Conservation (phyloP, 2,888 invertebrate genomes). For the Lasioglossum malachurum region DNA sequence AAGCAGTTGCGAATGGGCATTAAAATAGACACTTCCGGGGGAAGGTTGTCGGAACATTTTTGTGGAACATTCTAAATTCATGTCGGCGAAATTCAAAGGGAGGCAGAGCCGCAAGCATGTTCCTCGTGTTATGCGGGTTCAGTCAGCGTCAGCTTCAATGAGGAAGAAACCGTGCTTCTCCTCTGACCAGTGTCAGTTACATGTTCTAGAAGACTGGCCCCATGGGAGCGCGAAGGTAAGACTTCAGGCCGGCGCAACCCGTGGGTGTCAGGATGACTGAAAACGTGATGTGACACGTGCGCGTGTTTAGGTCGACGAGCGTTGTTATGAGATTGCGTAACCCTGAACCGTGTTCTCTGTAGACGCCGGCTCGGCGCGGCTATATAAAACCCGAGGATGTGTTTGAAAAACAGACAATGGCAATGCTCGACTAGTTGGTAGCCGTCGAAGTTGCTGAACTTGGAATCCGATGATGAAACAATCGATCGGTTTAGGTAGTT, state of each 20-base stretch:
- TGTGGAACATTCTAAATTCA: slow-evolving; percentile 22
- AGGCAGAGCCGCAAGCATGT: slow-evolving; percentile 62
- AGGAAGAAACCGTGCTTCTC: slow-evolving; percentile 74
- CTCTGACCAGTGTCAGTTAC: slow-evolving; percentile 81
- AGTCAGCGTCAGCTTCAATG: slow-evolving; percentile 82
- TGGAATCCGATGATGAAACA: background rate
- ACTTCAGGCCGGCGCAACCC: slow-evolving; percentile 60
- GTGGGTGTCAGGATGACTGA: slow-evolving; percentile 59
- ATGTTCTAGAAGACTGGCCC: slow-evolving; percentile 80
- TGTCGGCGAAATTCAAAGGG: slow-evolving; percentile 50
- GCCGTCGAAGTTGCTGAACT: background rate
- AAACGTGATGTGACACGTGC: slow-evolving; percentile 69
- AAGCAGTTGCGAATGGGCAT: background rate
- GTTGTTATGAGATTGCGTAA: slow-evolving; percentile 63
- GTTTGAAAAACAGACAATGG: slow-evolving; percentile 7
- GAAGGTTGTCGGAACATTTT: background rate
- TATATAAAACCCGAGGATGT: slow-evolving; percentile 12
- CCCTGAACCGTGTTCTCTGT: slow-evolving; percentile 3
- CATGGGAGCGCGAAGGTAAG: slow-evolving; percentile 75
- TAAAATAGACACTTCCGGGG: background rate
- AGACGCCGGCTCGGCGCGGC: background rate
- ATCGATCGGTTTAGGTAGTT: background rate
- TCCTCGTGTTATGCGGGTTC: slow-evolving; percentile 60
- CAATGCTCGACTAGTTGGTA: background rate
- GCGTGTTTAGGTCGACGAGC: slow-evolving; percentile 61